Base-by-base conservation (phyloP, 2,888 invertebrate species). In the Harmothoe impar region DNA sequence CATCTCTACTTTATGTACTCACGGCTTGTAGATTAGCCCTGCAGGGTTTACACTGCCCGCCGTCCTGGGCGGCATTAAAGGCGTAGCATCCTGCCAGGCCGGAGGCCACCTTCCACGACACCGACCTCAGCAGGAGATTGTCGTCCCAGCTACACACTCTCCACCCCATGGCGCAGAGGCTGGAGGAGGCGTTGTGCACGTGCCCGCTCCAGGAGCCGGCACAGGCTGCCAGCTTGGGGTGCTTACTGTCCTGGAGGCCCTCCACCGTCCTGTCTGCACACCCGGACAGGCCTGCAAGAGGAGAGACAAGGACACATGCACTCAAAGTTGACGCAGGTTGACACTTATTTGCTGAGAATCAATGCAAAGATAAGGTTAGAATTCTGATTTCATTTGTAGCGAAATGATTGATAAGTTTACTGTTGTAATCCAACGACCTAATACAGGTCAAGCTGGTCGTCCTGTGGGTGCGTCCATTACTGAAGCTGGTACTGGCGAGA, bases 11-110 rank as follows among this genome's bases (percentile, higher is more conserved):
- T n/a, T n/a, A 10, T 43, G 5, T 10, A 52, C 86, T 86, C 29
- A 86, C 86, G 10, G 86, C 86, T n/a, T 90, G 35, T 12, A 85
- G 35, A 23, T 85, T 56, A 72, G 25, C 35, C 15, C 10, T 90
- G 25, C 95, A 95, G 81, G 94, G 94, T 62, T 93, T 91, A 90
- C 95, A 95, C 77, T 93, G 91, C 0, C 94, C 95, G 15, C 94
- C 94, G 93, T 95, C 95, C 90, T 95, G 94, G 10, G 95, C 95
- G 15, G 95, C 95, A 91, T 95, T 94, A 90, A 94, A 93, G 33
- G 94, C 95, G 90, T 93, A 95, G 91, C 95, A 95, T 31, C 95
- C 95, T 3, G 93, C 91, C 0, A 95, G 90, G 0, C 93, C 92
- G 31, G 93, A 92, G 10, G 95, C 95, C 10, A 94, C 94, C 51